These are phyloP conservation scores for Pegoplata infirma DNA, from an alignment of 2,888 invertebrate species.

Conservation along the genomic window DNA sequence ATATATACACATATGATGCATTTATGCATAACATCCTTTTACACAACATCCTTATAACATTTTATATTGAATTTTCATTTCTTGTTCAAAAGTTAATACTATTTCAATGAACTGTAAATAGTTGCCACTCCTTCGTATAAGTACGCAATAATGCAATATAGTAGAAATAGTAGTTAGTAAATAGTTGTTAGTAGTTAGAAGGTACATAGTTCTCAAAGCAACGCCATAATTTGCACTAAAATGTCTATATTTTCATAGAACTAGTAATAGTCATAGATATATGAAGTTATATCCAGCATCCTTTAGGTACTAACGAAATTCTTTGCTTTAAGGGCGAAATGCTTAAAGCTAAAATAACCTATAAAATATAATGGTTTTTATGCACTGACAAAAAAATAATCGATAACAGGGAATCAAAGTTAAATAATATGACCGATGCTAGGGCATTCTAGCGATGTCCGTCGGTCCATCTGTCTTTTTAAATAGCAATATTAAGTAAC, in stretches of 20 bases:
- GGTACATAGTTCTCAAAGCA: constrained; percentile 21
- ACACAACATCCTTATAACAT: no score
- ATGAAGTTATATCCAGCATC: neutral
- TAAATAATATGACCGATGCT: no score
- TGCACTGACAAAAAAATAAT: neutral
- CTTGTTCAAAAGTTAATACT: constrained; percentile 12
- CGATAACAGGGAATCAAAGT: no score
- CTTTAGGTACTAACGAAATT: constrained; percentile 20
- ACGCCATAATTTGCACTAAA: constrained; percentile 51
- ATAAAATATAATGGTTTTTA: neutral
- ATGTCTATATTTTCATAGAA: constrained; percentile 4
- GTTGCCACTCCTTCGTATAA: constrained; percentile 7
- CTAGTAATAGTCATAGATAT: neutral
- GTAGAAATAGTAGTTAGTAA: neutral
- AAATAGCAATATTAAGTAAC: no score
- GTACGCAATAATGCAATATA: neutral
- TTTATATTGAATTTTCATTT: no score
- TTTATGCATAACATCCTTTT: no score
- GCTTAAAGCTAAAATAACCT: constrained; percentile 7
- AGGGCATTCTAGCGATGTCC: no score
- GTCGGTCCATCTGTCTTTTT: no score
- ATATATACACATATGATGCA: no score
- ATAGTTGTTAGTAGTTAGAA: neutral
- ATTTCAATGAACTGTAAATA: constrained; percentile 29
- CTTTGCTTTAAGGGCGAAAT: constrained; percentile 18